Base-by-base conservation (phyloP, 2,113 vertebrate genomes). In the Gasterosteus aculeatus region DNA sequence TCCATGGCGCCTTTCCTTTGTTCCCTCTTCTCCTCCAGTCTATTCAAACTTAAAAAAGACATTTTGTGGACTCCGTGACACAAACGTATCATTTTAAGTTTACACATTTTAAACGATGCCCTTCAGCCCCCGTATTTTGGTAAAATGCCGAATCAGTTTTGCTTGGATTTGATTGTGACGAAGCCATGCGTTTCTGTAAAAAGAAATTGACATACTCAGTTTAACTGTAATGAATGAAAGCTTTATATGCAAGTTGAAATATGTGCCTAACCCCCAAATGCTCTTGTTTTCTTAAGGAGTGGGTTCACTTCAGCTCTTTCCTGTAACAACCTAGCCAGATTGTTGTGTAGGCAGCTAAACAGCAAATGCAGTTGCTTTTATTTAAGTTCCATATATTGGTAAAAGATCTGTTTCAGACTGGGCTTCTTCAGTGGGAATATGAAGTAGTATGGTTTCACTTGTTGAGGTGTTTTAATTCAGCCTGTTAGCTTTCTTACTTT, bases 231-330 rank as follows among this genome's bases (percentile, higher is more conserved):
- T 72, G 11, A 76, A 61, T 12, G 9, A 31, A 26, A 42, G 58
- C 8, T 62, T 29, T 1, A 47, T 58, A 2, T 77, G 14, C 69
- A 18, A 38, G 56, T 76, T 77, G 16, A 62, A 75, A 60, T 33
- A 54, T 80, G 72, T 77, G 71, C 51, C 51, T 78, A 71, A 42
- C 11, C 66, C 46, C 39, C 70, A 42, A 26, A 26, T 73, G 77
- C 75, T 33, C 68, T 31, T 51, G 39, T 69, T 77, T 54, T 78
- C 60, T 75, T n/a, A n/a, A n/a, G n/a, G n/a, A n/a, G n/a, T n/a
- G n/a, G n/a, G n/a, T n/a, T n/a, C 46, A 75, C 77, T 78, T 73
- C 47, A 60, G 69, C 33, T 69, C 18, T 68, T 79, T 75, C 22
- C 49, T 83, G 60, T 60, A 75, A 81, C 61, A 68, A 22, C 7